Evolutionary conservation across 1,140 invertebrate species (phyloP).

Genomic region (Drosophila ogumai): DNA sequence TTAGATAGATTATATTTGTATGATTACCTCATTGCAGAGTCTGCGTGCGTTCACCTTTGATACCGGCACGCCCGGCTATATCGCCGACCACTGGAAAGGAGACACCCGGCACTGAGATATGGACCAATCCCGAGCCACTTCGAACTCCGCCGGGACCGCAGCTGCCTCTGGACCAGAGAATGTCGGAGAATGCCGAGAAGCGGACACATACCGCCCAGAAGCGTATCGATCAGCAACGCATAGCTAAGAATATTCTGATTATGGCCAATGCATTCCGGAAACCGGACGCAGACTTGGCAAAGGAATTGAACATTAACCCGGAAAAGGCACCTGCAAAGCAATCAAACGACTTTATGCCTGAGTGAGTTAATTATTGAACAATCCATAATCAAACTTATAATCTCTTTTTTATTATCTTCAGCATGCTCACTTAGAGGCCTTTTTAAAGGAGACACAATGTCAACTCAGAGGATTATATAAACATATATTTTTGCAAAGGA

Average conservation of each 20-base stretch:
- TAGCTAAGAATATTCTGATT: slow-evolving; percentile 73
- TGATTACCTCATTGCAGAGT: slow-evolving; percentile 85
- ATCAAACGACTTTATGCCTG: slow-evolving; percentile 58
- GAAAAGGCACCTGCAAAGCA: slow-evolving; percentile 22
- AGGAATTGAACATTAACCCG: slow-evolving; percentile 7
- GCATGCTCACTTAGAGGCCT: slow-evolving; percentile 66
- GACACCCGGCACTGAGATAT: slow-evolving; percentile 87
- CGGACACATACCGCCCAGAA: slow-evolving; percentile 73
- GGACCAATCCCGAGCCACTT: slow-evolving; percentile 88
- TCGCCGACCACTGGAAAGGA: slow-evolving; percentile 86
- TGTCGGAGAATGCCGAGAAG: slow-evolving; percentile 72
- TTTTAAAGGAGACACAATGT: neutral
- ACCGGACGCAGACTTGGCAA: slow-evolving; percentile 37
- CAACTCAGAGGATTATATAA: neutral
- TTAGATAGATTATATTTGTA: neutral
- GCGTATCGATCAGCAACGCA: slow-evolving; percentile 74
- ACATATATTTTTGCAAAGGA: slow-evolving; percentile 72
- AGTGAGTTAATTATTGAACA: slow-evolving; percentile 45
- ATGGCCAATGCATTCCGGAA: slow-evolving; percentile 77
- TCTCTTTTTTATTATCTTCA: slow-evolving; percentile 9
- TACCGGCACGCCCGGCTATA: slow-evolving; percentile 90
- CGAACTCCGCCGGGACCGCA: slow-evolving; percentile 16
- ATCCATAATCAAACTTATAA: neutral
- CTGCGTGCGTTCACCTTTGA: slow-evolving; percentile 91
- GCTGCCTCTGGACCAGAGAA: slow-evolving; percentile 65